Percentiles rank a stretch among this genome's conserved stretches.
Evolutionary conservation across 1,140 invertebrate genomes (phyloP).

Genomic region (Brachionus asplanchnoidis): DNA sequence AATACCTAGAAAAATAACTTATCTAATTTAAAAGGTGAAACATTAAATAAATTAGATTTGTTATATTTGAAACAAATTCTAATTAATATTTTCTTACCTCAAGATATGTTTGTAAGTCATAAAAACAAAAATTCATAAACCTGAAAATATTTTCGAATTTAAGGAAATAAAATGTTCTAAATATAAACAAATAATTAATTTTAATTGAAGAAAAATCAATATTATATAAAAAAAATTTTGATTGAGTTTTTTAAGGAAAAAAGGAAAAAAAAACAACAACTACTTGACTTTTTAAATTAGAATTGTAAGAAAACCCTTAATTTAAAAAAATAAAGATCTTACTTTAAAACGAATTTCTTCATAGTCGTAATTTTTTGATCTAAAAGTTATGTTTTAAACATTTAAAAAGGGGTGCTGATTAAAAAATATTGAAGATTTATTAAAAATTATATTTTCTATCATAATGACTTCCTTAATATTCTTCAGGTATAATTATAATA

Average conservation of each 20-base stretch:
- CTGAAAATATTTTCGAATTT: not conserved
- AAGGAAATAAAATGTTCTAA: not conserved
- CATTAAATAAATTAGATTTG: too few relatives aligned
- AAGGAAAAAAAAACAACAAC: not conserved
- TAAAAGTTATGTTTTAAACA: not conserved
- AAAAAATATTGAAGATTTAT: not conserved
- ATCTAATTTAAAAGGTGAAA: too few relatives aligned
- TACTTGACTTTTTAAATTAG: not conserved
- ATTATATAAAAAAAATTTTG: not conserved
- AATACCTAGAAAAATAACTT: too few relatives aligned
- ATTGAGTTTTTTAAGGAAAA: not conserved
- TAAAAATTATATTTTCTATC: not conserved
- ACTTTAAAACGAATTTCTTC: too few relatives aligned
- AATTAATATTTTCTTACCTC: not conserved
- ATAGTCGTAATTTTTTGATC: too few relatives aligned
- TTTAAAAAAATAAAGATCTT: too few relatives aligned
- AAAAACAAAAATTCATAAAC: not conserved
- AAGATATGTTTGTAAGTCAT: too few relatives aligned
- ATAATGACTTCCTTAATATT: not conserved
- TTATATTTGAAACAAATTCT: not conserved
- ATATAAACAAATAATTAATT: not conserved
- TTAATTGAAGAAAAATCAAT: not conserved
- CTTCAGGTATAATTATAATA: not conserved
- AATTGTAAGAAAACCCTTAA: not conserved
- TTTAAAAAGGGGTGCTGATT: not conserved